Evolutionary conservation across 1,140 invertebrate genomes (phyloP), one percentile per base, ranked within the genome.

Genomic region (Eumaeus atala): DNA sequence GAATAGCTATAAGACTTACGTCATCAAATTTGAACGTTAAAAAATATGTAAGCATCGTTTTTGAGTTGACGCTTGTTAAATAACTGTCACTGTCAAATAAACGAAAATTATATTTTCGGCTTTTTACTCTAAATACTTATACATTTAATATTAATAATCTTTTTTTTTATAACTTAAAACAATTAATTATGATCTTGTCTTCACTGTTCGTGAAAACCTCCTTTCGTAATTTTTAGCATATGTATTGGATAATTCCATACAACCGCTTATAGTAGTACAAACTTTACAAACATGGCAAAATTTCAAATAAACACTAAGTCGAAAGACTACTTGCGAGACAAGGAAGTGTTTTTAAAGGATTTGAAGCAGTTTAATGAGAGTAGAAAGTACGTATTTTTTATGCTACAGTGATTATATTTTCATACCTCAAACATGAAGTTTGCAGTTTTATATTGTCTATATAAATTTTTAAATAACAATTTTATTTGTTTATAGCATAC

Each of bases 301-400:
- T 68, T 61, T 57, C 79, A 83, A 80, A 77, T 86, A 83, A 86
- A 86, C 75, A 81, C 72, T 6, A 86, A 84, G 64, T 84, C 83
- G 11, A 82, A 73, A 51, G 67, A 72, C 34, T 84, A 83, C 70
- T 42, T 72, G 47, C 77, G 70, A 17, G 93, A 94, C 83, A 91
- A 92, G 66, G 90, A 91, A 59, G 88, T 89, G 62, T 96, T 96
- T 88, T 84, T 95, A 61, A 91, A 92, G 68, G 95, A 95, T 70
- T 87, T 96, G 62, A 91, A 91, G 64, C 93, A 94, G 71, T 96
- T 96, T 75, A 95, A 96, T 81, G 92, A 94, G 56, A 92, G 91
- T 58, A 91, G 94, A 88, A 94, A 95, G 95, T 96, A 87, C 91
- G 90, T 89, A 65, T 52, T 17, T 3, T 28, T 3, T 28, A 28